Percentiles rank a stretch among this genome's conserved stretches.
phyloP scores from a whole-genome alignment of 2,888 invertebrate genomes.

The Rhopalosiphum nymphaeae region DNA sequence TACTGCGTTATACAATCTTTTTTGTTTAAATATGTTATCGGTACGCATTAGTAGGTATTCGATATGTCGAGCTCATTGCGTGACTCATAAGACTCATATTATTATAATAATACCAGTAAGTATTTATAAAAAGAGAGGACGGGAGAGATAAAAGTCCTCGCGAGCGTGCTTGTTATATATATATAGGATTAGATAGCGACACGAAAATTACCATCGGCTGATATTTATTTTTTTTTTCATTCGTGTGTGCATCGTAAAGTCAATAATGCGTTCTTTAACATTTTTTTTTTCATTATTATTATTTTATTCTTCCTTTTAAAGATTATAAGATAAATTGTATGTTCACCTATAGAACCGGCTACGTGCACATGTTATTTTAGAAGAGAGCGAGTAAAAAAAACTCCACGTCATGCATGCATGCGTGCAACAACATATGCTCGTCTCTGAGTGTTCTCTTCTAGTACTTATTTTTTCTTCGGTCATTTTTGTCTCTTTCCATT shows the following conservation, averaged over 20 bases:
- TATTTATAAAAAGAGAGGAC: not conserved
- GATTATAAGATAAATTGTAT: slow-evolving; percentile 32
- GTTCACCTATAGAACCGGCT: slow-evolving; percentile 24
- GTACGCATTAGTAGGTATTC: not conserved
- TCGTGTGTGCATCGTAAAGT: slow-evolving; percentile 23
- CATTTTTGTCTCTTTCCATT: slow-evolving; percentile 29
- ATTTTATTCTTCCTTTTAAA: slow-evolving; percentile 13
- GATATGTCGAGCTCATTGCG: slow-evolving; percentile 10
- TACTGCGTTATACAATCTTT: not conserved
- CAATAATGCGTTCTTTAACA: slow-evolving; percentile 31
- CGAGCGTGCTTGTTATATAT: not conserved
- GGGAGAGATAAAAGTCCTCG: not conserved
- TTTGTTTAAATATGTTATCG: not conserved
- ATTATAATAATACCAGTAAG: not conserved
- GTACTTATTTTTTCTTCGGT: not conserved
- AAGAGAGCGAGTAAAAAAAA: slow-evolving; percentile 3
- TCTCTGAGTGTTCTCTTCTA: not conserved
- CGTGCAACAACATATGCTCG: slow-evolving; percentile 9
- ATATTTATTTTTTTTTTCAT: not conserved
- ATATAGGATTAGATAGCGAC: not conserved
- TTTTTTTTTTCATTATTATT: slow-evolving; percentile 23
- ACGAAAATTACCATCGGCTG: slow-evolving; percentile 39
- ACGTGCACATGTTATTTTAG: slow-evolving; percentile 17
- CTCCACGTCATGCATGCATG: slow-evolving; percentile 25
- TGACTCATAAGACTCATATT: slow-evolving; percentile 26